A percentile compares a stretch with the other conserved stretches of the same genome.
These are phyloP conservation scores for Phalacrocorax aristotelis DNA, from an alignment of 2,113 vertebrate genomes.

Conservation along the genomic window DNA sequence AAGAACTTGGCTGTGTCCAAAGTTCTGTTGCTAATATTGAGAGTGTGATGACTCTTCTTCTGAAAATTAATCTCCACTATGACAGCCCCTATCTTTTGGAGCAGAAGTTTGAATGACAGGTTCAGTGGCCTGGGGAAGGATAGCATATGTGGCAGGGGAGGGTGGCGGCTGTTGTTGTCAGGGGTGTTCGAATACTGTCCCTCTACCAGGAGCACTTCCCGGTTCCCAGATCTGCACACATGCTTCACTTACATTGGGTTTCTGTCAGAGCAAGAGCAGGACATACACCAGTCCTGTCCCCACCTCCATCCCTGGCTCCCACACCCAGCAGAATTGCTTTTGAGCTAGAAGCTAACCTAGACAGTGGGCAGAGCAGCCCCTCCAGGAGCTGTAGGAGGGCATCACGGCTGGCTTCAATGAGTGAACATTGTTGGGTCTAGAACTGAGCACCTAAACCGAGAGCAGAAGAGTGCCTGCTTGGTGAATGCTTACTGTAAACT, in stretches of 20 bases:
- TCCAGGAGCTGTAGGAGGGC: not conserved
- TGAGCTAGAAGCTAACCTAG: not conserved
- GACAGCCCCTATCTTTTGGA: not conserved
- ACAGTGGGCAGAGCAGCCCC: not conserved
- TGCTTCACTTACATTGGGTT: not conserved
- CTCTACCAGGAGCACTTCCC: not conserved
- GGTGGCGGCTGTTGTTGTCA: not conserved
- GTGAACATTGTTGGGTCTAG: not conserved
- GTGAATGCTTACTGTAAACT: not conserved
- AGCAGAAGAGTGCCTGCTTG: not conserved
- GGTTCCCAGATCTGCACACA: not conserved
- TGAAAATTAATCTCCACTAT: not conserved
- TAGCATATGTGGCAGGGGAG: rapidly evolving
- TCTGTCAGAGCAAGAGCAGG: not conserved
- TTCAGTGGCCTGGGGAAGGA: not conserved
- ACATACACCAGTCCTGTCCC: not conserved
- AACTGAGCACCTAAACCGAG: not conserved
- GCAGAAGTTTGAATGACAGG: not conserved
- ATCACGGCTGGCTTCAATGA: rapidly evolving
- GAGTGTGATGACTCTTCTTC: not conserved
- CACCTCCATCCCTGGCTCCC: not conserved
- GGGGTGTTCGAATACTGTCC: not conserved
- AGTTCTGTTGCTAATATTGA: not conserved
- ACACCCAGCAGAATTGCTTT: not conserved
- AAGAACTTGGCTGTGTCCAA: not conserved